Evolutionary conservation across 2,888 invertebrate species (phyloP), one percentile per base, ranked within the genome.

Genomic region (Latrodectus elegans): DNA sequence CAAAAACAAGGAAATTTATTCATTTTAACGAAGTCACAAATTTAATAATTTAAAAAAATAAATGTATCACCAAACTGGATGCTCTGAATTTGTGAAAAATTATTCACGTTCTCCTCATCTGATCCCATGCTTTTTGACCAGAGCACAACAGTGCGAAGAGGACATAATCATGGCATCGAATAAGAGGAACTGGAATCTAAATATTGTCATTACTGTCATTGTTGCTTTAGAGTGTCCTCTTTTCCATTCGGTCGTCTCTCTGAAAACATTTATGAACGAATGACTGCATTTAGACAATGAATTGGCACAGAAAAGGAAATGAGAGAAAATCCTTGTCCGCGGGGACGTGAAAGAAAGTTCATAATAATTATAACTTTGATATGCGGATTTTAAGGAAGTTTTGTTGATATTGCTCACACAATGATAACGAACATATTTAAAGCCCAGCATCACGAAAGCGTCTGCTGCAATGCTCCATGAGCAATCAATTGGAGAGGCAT

Each of bases 301-400:
- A 52, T 22, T 52, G 83, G 70, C 83, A 75, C 71, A 76, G 52
- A 38, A 49, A 53, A 77, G 52, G 52, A 77, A 77, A 17, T 17
- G 60, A 60, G 55, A 55, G 53, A 73, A 53, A 26, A 73, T 17
- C 53, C 73, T 53, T 22, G 17, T 14, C 4, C 26, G 14, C 17
- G 17, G 52, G 52, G 38, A 38, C 14, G 51, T 51, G 53, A 73
- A 55, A 53, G 73, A 65, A 65, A 26, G 15, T 17, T 75, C 68
- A 51, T 74, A 49, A 68, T 75, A 82, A 82, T 82, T 82, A 82
- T 75, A 82, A 82, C n/a, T 14, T 60, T n/a, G 67, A 81, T 67
- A 68, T 17, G 14, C n/a, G 14, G 8, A n/a, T 52, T 52, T 22
- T n/a, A n/a, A 53, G 81, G 74, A 74, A 81, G 65, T 22, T 38